Conservation (phyloP, 2,113 vertebrate species). For the Lycaon pictus region DNA sequence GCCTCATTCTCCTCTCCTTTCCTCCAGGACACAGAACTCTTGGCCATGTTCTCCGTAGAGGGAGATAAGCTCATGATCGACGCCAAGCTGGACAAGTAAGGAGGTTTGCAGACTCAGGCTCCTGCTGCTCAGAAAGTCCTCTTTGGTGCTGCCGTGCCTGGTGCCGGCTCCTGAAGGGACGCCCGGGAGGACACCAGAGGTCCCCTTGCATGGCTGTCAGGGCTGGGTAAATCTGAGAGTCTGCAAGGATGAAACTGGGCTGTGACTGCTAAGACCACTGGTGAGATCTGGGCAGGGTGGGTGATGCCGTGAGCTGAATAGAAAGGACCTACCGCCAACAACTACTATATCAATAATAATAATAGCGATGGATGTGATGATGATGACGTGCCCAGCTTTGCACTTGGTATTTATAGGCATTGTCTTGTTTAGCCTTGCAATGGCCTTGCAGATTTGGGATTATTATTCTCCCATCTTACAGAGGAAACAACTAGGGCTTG, state of each 20-base stretch:
- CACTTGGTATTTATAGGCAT: fast-evolving
- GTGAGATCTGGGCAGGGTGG: not conserved
- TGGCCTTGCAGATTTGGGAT: not conserved
- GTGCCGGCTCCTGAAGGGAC: not conserved
- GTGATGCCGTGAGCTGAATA: not conserved
- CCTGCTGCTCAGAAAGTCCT: not conserved
- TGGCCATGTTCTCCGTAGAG: slow-evolving; percentile 82
- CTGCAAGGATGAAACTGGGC: not conserved
- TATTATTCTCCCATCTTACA: not conserved
- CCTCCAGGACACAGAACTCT: slow-evolving; percentile 75
- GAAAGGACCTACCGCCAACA: not conserved
- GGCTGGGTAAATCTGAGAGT: not conserved
- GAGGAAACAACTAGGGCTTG: not conserved
- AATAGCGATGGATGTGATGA: fast-evolving
- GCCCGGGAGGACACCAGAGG: not conserved
- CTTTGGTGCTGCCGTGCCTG: not conserved
- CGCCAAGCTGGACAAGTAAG: slow-evolving; percentile 82
- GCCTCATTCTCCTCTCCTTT: not conserved
- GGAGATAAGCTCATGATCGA: slow-evolving; percentile 83
- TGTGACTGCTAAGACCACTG: not conserved
- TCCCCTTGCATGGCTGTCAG: not conserved
- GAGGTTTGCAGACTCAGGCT: not conserved
- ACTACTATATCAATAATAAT: not conserved
- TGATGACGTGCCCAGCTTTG: fast-evolving
- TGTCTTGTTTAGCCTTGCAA: not conserved